A percentile compares a stretch with the other conserved stretches of the same genome.
phyloP scores from a whole-genome alignment of 1,140 invertebrate species.

The Diorhabda carinulata region DNA sequence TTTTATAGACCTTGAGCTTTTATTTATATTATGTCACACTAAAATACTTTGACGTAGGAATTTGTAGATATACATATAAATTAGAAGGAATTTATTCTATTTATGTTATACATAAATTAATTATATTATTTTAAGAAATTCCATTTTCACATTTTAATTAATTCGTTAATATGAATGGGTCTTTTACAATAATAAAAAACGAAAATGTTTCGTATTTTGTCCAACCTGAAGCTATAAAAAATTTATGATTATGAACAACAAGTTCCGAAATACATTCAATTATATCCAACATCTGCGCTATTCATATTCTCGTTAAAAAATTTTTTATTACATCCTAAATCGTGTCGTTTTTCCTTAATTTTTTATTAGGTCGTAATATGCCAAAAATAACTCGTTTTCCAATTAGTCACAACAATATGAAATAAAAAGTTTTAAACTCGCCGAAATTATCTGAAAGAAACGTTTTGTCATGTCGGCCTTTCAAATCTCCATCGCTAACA shows the following conservation, averaged over 20 bases:
- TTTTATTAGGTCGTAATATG: background rate
- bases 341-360: background rate
- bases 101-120: too few species aligned
- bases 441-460: background rate
- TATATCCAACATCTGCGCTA: background rate
- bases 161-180: too few species aligned
- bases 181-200: too few species aligned
- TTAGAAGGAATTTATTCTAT: too few species aligned
- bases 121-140: too few species aligned
- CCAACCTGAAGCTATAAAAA: background rate
- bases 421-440: background rate
- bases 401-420: background rate
- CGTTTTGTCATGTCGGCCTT: constrained; percentile 1
- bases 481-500: background rate
- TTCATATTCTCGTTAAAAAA: background rate
- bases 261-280: background rate
- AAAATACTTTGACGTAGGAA: too few species aligned
- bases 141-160: too few species aligned
- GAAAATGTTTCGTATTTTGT: too few species aligned
- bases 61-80: too few species aligned
- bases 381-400: constrained; percentile 2
- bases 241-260: background rate
- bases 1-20: too few species aligned
- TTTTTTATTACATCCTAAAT: constrained; percentile 3
- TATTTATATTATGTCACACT: too few species aligned